A percentile compares a stretch with the other conserved stretches of the same genome.
These are phyloP conservation scores for Lerista edwardsae DNA, from an alignment of 2,797 vertebrate species.

Conservation along the genomic window DNA sequence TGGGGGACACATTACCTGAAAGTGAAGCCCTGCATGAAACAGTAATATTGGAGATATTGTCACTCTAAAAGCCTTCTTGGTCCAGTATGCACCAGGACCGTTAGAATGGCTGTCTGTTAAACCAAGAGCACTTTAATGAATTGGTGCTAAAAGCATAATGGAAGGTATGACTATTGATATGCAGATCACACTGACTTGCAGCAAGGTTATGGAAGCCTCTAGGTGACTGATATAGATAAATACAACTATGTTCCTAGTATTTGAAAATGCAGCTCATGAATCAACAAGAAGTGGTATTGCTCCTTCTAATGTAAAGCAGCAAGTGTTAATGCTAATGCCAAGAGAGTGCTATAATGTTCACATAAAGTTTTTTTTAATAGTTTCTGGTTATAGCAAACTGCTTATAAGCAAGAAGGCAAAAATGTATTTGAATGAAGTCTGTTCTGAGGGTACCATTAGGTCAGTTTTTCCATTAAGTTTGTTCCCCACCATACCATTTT, in stretches of 20 bases:
- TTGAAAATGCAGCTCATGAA: constrained; percentile 34
- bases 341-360: neutral
- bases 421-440: neutral
- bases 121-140: no score
- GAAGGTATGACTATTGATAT: constrained; percentile 14
- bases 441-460: constrained; percentile 5
- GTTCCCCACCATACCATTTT: no score
- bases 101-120: no score
- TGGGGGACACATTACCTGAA: no score
- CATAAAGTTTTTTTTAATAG: neutral
- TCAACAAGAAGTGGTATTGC: constrained; percentile 15
- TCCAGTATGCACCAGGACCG: no score
- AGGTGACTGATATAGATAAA: constrained; percentile 53
- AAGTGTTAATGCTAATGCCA: constrained; percentile 14
- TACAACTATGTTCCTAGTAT: neutral
- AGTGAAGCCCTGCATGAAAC: no score
- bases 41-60: no score
- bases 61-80: no score
- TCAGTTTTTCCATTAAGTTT: no score
- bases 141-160: no score
- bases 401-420: constrained; percentile 17
- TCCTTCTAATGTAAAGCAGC: constrained; percentile 16
- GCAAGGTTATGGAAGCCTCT: constrained; percentile 44
- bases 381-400: neutral
- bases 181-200: constrained; percentile 43